phyloP scores from a whole-genome alignment of 2,888 invertebrate species.

The Cecidostiba fungosa region DNA sequence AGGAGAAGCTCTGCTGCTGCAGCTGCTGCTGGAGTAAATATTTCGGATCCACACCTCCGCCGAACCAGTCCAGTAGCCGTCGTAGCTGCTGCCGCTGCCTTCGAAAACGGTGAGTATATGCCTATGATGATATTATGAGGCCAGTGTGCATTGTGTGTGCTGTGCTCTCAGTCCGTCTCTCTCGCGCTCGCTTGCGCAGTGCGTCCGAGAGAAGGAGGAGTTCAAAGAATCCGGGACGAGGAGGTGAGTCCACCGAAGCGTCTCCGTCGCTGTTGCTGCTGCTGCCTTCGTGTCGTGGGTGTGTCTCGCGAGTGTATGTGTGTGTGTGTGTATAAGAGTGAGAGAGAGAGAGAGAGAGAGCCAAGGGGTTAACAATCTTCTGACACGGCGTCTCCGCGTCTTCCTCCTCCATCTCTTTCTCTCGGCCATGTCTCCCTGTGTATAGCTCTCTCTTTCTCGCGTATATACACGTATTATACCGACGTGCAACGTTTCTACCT shows the following conservation, averaged over 20 bases:
- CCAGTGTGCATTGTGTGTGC: background rate
- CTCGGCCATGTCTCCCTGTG: background rate
- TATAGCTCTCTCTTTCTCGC: background rate
- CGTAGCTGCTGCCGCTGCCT: background rate
- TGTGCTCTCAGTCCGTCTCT: background rate
- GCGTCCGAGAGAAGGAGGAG: background rate
- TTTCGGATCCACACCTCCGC: background rate
- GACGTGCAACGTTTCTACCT: background rate
- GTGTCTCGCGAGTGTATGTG: background rate
- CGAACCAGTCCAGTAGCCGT: conserved; percentile 3
- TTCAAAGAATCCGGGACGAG: conserved; percentile 17
- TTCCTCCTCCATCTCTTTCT: background rate
- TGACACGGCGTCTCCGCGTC: conserved; percentile 25
- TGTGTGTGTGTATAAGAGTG: background rate
- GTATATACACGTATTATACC: background rate
- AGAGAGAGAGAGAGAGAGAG: background rate
- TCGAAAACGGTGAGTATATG: conserved; percentile 5
- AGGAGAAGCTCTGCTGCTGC: background rate
- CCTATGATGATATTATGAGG: background rate
- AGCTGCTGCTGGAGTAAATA: background rate
- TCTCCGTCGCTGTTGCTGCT: background rate
- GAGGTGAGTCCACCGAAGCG: background rate
- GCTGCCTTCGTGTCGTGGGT: background rate
- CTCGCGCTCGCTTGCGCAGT: background rate
- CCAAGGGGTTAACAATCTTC: conserved; percentile 36